A percentile compares a stretch with the other conserved stretches of the same genome.
Conservation (phyloP, 2,888 invertebrate species). For the Amiota minor region DNA sequence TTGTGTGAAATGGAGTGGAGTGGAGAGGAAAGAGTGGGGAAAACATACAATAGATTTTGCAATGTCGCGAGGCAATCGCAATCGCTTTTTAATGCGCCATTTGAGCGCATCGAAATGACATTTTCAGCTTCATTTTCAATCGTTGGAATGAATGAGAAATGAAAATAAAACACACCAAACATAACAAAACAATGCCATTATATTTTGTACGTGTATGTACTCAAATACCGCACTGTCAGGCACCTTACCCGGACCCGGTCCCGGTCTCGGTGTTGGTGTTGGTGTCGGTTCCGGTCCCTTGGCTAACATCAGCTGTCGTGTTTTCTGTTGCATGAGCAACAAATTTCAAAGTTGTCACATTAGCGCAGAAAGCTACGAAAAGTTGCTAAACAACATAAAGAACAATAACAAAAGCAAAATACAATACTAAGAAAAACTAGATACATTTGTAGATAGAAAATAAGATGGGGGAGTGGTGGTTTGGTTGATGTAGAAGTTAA, state of each 20-base stretch:
- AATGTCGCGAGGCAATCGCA: slow-evolving; percentile 47
- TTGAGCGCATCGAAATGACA: slow-evolving; percentile 63
- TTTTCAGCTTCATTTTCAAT: slow-evolving; percentile 49
- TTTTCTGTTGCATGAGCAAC: neutral
- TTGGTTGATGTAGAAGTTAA: slow-evolving; percentile 46
- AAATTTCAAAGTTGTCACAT: slow-evolving; percentile 18
- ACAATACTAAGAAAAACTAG: neutral
- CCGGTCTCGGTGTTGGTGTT: too few relatives aligned
- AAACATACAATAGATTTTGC: slow-evolving; percentile 28
- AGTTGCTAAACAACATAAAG: slow-evolving; percentile 36
- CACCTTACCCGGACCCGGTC: slow-evolving; percentile 13
- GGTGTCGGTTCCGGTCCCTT: too few relatives aligned
- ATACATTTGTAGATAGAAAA: neutral
- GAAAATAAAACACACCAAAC: neutral
- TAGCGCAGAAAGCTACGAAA: neutral
- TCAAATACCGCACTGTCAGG: neutral
- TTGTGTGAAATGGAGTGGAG: neutral
- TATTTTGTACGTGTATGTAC: neutral
- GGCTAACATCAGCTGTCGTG: neutral
- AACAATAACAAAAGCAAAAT: slow-evolving; percentile 34
- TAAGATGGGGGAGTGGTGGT: too few relatives aligned
- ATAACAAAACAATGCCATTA: slow-evolving; percentile 3
- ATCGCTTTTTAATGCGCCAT: slow-evolving; percentile 69
- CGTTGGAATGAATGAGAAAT: neutral
- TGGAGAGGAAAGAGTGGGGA: neutral